These are phyloP conservation scores for Cerastis leucographa DNA, from an alignment of 2,888 invertebrate species.

Conservation along the genomic window DNA sequence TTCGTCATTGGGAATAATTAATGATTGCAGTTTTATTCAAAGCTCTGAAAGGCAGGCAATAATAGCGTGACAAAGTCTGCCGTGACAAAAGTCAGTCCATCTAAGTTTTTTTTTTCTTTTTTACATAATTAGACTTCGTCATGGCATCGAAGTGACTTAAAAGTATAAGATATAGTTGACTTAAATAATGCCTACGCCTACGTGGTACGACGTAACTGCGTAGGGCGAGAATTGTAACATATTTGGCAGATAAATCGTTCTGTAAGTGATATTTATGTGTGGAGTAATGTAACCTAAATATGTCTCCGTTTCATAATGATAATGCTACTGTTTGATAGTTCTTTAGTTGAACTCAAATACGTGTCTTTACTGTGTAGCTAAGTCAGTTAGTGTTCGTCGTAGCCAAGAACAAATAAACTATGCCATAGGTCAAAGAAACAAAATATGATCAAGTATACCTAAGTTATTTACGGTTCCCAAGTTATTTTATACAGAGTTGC, in stretches of 20 bases:
- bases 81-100: conserved; percentile 76
- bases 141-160: conserved; percentile 59
- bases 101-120: conserved; percentile 62
- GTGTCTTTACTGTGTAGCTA: no score
- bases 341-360: no score
- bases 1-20: conserved; percentile 16
- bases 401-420: neutral
- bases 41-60: conserved; percentile 28
- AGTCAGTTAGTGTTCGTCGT: neutral
- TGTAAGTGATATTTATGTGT: conserved; percentile 53
- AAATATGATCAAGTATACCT: neutral
- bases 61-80: conserved; percentile 71
- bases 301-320: conserved; percentile 4
- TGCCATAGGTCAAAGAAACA: neutral
- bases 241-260: conserved; percentile 38
- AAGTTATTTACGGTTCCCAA: neutral
- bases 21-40: conserved; percentile 57
- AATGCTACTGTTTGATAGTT: neutral
- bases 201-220: conserved; percentile 25
- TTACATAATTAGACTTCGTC: conserved; percentile 63
- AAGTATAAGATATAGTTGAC: conserved; percentile 41
- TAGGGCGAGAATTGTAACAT: conserved; percentile 31
- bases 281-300: conserved; percentile 37
- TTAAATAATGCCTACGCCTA: conserved; percentile 42
- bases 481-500: neutral